Percentiles rank a stretch among this genome's conserved stretches.
Evolutionary conservation across 2,797 vertebrate genomes (phyloP).

Genomic region (Acanthornis magna): DNA sequence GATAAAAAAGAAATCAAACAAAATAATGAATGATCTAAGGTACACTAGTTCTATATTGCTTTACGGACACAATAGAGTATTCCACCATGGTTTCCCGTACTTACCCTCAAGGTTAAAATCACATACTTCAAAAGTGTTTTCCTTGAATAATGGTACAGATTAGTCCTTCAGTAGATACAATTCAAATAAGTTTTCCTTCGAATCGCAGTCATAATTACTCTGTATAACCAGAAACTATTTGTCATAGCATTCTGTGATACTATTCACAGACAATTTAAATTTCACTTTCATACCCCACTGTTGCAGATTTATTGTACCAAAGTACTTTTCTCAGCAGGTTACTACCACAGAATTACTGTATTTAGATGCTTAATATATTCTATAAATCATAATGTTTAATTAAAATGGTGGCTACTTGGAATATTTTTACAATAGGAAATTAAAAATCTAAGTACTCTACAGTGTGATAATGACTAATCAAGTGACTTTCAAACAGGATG

Average conservation of each 20-base stretch:
- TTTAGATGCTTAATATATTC: slow-evolving; percentile 30
- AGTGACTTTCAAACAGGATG: not conserved
- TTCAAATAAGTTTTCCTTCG: not conserved
- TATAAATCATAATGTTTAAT: slow-evolving; percentile 45
- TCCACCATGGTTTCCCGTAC: not conserved
- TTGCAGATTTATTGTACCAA: not conserved
- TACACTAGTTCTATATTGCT: not conserved
- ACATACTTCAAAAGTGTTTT: not conserved
- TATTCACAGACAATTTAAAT: not conserved
- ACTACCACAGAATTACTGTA: not conserved
- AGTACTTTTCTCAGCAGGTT: not conserved
- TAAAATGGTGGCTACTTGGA: not conserved
- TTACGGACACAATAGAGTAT: not conserved
- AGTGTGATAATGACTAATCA: not conserved
- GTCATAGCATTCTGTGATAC: not conserved
- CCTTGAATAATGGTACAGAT: not conserved
- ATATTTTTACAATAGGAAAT: not conserved
- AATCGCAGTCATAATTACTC: not conserved
- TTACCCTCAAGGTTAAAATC: not conserved
- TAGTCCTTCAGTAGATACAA: not conserved
- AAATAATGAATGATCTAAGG: not conserved
- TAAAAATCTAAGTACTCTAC: not conserved
- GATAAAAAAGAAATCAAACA: not conserved
- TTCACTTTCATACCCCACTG: not conserved
- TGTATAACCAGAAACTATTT: not conserved